These are phyloP conservation scores for Panurus biarmicus DNA, from an alignment of 2,113 vertebrate species.

Conservation along the genomic window DNA sequence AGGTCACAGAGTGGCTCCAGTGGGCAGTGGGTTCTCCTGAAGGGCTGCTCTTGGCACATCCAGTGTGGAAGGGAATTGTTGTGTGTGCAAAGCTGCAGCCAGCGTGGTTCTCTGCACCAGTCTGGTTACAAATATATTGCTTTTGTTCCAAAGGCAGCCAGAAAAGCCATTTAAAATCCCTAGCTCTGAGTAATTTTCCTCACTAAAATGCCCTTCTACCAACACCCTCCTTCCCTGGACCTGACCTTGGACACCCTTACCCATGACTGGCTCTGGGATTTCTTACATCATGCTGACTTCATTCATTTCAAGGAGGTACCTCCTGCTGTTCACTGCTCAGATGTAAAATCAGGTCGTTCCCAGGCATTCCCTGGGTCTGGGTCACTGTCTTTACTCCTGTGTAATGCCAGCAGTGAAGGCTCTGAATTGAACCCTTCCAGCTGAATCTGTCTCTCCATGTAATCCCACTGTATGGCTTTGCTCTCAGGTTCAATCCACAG, in stretches of 20 bases:
- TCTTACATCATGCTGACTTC: not conserved
- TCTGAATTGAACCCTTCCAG: not conserved
- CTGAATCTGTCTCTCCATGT: accelerated
- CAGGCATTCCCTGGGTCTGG: not conserved
- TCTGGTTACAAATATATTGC: not conserved
- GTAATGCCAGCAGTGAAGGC: not conserved
- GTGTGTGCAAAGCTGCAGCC: not conserved
- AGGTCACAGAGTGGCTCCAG: not conserved
- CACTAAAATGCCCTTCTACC: not conserved
- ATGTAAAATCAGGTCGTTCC: not conserved
- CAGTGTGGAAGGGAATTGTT: not conserved
- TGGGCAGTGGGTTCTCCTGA: not conserved
- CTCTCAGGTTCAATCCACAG: not conserved
- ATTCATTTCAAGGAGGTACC: not conserved
- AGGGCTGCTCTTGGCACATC: not conserved
- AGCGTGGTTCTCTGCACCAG: not conserved
- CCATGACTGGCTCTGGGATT: not conserved
- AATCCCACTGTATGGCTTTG: not conserved
- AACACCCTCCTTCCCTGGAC: not conserved
- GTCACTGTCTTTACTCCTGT: not conserved
- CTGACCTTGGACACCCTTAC: not conserved
- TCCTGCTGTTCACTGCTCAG: not conserved
- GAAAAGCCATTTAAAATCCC: not conserved
- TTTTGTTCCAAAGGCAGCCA: not conserved
- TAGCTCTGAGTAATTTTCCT: not conserved